Conservation (phyloP, 2,888 invertebrate species). For the Sinotaia quadrata region DNA sequence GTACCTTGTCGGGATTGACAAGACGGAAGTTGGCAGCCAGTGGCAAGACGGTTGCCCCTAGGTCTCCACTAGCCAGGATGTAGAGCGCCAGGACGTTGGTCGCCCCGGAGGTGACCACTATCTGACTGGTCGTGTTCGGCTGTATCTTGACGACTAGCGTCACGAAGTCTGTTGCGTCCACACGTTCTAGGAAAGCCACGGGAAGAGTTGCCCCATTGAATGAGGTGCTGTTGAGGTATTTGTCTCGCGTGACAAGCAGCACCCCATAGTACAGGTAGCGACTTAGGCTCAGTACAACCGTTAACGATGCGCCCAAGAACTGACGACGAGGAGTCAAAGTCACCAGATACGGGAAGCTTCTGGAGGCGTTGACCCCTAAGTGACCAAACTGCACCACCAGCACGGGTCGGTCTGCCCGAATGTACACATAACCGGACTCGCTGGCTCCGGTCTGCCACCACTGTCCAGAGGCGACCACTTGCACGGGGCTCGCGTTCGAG, state of each 20-base stretch:
- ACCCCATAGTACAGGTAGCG: not conserved
- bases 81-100: constrained; percentile 2
- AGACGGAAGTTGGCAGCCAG: not conserved
- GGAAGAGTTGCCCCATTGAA: not conserved
- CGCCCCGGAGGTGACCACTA: not conserved
- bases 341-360: not conserved
- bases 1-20: constrained; percentile 8
- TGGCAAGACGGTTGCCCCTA: not conserved
- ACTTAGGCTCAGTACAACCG: not conserved
- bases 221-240: not conserved
- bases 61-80: not conserved
- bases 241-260: not conserved
- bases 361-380: not conserved
- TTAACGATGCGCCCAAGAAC: not conserved
- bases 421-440: not conserved
- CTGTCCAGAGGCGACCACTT: not conserved
- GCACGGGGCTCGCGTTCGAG: not conserved
- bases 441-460: not conserved
- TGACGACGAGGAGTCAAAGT: constrained; percentile 9
- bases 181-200: no score
- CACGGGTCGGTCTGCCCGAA: constrained; percentile 23
- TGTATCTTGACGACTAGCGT: no score
- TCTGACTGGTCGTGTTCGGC: not conserved
- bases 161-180: no score
- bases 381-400: constrained; percentile 16